Conservation (phyloP, 2,113 vertebrate genomes). For the Hippoglossus stenolepis region DNA sequence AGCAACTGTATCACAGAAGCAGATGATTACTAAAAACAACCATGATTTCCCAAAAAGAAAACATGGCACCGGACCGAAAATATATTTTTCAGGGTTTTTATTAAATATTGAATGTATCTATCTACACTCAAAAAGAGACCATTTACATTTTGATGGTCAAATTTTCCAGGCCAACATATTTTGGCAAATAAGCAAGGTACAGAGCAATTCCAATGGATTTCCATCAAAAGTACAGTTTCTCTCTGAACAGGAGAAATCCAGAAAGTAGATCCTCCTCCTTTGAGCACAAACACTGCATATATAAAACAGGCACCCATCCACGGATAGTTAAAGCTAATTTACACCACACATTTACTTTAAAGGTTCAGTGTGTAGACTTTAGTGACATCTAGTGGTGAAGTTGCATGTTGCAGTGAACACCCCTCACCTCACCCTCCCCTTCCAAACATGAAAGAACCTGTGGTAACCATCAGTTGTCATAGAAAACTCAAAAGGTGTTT, state of each 20-base stretch:
- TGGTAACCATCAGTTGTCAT: too few species aligned
- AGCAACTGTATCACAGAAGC: constrained; percentile 18
- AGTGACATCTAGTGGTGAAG: too few species aligned
- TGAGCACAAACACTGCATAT: constrained; percentile 59
- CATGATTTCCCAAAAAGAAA: constrained; percentile 55
- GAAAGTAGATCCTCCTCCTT: not conserved
- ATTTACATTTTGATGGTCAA: constrained; percentile 49
- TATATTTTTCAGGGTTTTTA: constrained; percentile 42
- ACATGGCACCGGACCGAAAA: constrained; percentile 46
- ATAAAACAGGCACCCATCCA: constrained; percentile 35
- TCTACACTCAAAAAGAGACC: constrained; percentile 65
- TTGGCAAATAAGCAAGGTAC: constrained; percentile 28
- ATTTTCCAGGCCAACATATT: constrained; percentile 4
- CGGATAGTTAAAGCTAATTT: constrained; percentile 51
- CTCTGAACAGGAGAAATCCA: constrained; percentile 60
- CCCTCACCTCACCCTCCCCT: too few species aligned
- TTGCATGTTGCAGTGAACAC: too few species aligned
- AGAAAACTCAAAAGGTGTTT: too few species aligned
- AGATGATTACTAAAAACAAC: constrained; percentile 27
- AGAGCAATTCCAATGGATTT: constrained; percentile 41
- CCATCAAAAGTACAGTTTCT: constrained; percentile 46
- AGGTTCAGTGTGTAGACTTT: too few species aligned
- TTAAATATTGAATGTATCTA: constrained; percentile 73
- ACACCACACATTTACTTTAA: constrained; percentile 72
- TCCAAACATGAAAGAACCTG: too few species aligned